Evolutionary conservation across 2,113 vertebrate genomes (phyloP).

Genomic region (human): GRCh38 chr19:4793501-4794000

Average conservation of each 20-base stretch:
- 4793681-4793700: slow-evolving; percentile 94
- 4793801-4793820: slow-evolving; percentile 96
- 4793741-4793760: slow-evolving; percentile 92
- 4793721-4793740: slow-evolving; percentile 91
- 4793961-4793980: background rate
- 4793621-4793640: slow-evolving; percentile 89
- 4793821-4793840: slow-evolving; percentile 95
- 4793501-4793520: slow-evolving; percentile 95
- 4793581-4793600: slow-evolving; percentile 96
- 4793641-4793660: slow-evolving; percentile 92
- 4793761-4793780: slow-evolving; percentile 96
- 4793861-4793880: slow-evolving; percentile 77
- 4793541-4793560: slow-evolving; percentile 92
- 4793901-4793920: background rate
- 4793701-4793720: slow-evolving; percentile 92
- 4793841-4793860: slow-evolving; percentile 97
- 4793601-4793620: slow-evolving; percentile 93
- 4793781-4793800: slow-evolving; percentile 93
- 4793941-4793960: background rate
- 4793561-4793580: slow-evolving; percentile 94
- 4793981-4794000: background rate
- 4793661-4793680: slow-evolving; percentile 94
- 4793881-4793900: slow-evolving; percentile 40
- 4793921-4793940: background rate
- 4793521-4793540: slow-evolving; percentile 92